Evolutionary conservation across 2,888 invertebrate genomes (phyloP), one percentile per base, ranked within the genome.

Genomic region (Cheiracanthium punctorium): DNA sequence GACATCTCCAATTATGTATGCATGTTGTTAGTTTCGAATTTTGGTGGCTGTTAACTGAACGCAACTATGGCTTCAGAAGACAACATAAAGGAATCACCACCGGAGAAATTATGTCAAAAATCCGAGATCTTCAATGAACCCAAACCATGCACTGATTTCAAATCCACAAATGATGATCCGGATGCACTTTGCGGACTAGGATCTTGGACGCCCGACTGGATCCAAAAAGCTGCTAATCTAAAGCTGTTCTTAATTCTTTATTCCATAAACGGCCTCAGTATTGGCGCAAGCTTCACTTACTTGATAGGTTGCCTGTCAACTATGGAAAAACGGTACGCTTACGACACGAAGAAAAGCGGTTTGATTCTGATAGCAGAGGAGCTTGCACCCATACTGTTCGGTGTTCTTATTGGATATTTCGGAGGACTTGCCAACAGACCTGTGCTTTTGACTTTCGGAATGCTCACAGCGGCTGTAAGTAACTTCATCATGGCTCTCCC

Each of bases 351-450:
- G 73, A 69, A 79, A 10, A 88, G 89, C 33, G 89, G 88, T 1
- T n/a, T 89, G 10, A 82, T 89, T 10, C 79, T 89, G 80, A 88
- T 89, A 10, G 80, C 89, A 0, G 89, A 89, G 37, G 82, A 88
- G 24, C 41, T 88, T 4, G 70, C 87, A 7, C 88, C 88, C 17
- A 80, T 88, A n/a, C 14, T 88, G 5, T 20, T 84, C 1, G 82
- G 88, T 5, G 88, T 88, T 24, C 67, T 89, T 1, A 81, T 89
- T 41, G 89, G 89, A 12, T 89, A 88, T 81, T 85, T 89, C 32
- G 89, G 89, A 5, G 88, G 84, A 0, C 52, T 82, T 20, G 74
- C 84, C 0, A 84, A 89, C 67, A 67, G 89, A 33, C 88, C 89
- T 0, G 77, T 73, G 14, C 58, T 87, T n/a, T 74, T 89, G 28